Evolutionary conservation across 2,797 vertebrate species (phyloP).

Genomic region (Rhincodon typus): DNA sequence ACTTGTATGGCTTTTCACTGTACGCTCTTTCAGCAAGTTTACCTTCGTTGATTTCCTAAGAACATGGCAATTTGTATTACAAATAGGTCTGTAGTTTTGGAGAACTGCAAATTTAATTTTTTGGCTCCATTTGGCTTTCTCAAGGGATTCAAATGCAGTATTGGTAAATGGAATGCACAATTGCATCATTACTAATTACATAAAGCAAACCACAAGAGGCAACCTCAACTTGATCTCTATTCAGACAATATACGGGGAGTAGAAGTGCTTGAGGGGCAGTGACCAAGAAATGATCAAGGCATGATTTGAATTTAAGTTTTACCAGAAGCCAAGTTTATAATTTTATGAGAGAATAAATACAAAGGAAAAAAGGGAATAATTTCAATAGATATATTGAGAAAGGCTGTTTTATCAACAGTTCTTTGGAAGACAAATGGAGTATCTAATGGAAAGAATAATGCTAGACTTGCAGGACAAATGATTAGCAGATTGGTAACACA

Average conservation of each 20-base stretch:
- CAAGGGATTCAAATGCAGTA: background rate
- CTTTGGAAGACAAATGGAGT: background rate
- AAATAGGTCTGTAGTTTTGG: background rate
- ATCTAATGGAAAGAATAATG: background rate
- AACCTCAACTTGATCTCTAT: background rate
- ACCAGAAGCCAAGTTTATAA: background rate
- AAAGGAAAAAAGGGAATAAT: background rate
- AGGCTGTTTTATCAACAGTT: background rate
- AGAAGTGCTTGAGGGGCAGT: background rate
- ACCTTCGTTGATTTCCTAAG: background rate
- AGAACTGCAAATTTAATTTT: background rate
- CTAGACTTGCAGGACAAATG: background rate
- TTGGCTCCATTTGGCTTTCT: background rate
- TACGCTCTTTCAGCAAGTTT: background rate
- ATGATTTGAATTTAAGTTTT: background rate
- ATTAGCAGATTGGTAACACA: background rate
- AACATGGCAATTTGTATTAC: background rate
- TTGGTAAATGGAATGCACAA: background rate
- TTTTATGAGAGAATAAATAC: background rate
- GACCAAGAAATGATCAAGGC: background rate
- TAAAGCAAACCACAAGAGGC: background rate
- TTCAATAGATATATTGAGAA: background rate
- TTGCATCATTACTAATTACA: background rate
- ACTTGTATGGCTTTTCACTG: background rate
- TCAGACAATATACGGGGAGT: background rate